Evolutionary conservation across 2,888 invertebrate genomes (phyloP).

Genomic region (Orthosia cruda): DNA sequence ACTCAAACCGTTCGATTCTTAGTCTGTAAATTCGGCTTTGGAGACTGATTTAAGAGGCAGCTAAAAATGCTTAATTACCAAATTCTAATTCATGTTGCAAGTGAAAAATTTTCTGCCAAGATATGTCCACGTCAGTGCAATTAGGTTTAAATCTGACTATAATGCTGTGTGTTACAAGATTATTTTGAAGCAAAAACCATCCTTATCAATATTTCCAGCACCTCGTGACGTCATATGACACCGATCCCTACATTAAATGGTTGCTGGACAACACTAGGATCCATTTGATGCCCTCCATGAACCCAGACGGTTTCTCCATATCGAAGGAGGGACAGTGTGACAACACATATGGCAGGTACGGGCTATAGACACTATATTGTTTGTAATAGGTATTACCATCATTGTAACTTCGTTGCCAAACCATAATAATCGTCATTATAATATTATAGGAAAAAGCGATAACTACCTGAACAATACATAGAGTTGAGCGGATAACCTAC

Average conservation of each 20-base stretch:
- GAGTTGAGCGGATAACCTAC: slow-evolving; percentile 51
- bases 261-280: slow-evolving; percentile 98
- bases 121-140: neutral
- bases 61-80: neutral
- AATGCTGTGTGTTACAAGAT: too few relatives aligned
- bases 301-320: slow-evolving; percentile 99
- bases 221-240: slow-evolving; percentile 95
- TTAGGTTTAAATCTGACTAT: neutral
- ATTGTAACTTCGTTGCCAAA: slow-evolving; percentile 12
- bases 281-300: slow-evolving; percentile 99
- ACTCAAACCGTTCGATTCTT: neutral
- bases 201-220: slow-evolving; percentile 91
- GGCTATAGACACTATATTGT: neutral
- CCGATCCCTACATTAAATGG: slow-evolving; percentile 97
- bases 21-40: neutral
- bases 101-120: too few relatives aligned
- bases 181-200: neutral
- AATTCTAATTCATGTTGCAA: neutral
- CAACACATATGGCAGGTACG: slow-evolving; percentile 96
- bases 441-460: slow-evolving; percentile 14
- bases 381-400: neutral
- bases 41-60: neutral
- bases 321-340: slow-evolving; percentile 97
- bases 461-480: slow-evolving; percentile 30
- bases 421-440: slow-evolving; percentile 16